Conservation (phyloP, 2,113 vertebrate genomes). For the Xenopus laevis region DNA sequence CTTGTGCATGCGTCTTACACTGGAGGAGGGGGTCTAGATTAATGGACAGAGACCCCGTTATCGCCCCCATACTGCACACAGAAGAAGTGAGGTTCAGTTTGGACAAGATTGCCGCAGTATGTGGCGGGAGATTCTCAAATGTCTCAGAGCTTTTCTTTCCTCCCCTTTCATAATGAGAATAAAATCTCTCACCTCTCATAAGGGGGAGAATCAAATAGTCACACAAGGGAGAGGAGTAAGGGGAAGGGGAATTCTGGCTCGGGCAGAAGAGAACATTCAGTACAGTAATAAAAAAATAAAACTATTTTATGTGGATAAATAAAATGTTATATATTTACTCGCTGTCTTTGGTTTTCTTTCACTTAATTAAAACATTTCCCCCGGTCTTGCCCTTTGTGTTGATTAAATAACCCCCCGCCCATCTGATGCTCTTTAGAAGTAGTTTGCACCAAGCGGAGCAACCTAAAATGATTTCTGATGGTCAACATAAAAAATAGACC, state of each 20-base stretch:
- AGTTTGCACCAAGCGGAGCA: too few relatives aligned
- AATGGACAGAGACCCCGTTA: not conserved
- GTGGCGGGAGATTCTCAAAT: constrained; percentile 20
- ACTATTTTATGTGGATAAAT: constrained; percentile 46
- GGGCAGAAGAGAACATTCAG: constrained; percentile 15
- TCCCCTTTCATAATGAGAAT: too few relatives aligned
- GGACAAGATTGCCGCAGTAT: constrained; percentile 12
- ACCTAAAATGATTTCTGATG: too few relatives aligned
- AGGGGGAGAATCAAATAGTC: too few relatives aligned
- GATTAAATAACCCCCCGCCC: too few relatives aligned
- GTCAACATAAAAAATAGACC: too few relatives aligned
- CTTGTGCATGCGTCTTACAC: constrained; percentile 43
- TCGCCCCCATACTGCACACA: constrained; percentile 18
- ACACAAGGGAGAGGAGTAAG: too few relatives aligned
- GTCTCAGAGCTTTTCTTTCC: constrained; percentile 11
- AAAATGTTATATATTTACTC: constrained; percentile 43
- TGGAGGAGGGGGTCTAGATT: constrained; percentile 16
- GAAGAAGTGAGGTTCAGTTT: not conserved
- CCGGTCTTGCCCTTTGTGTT: too few relatives aligned
- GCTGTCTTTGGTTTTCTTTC: not conserved
- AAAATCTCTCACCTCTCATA: too few relatives aligned
- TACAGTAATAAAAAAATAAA: constrained; percentile 39
- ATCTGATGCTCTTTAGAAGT: too few relatives aligned
- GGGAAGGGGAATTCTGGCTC: too few relatives aligned
- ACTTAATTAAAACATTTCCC: not conserved